phyloP scores from a whole-genome alignment of 2,113 vertebrate genomes.

The Tauraco erythrolophus region DNA sequence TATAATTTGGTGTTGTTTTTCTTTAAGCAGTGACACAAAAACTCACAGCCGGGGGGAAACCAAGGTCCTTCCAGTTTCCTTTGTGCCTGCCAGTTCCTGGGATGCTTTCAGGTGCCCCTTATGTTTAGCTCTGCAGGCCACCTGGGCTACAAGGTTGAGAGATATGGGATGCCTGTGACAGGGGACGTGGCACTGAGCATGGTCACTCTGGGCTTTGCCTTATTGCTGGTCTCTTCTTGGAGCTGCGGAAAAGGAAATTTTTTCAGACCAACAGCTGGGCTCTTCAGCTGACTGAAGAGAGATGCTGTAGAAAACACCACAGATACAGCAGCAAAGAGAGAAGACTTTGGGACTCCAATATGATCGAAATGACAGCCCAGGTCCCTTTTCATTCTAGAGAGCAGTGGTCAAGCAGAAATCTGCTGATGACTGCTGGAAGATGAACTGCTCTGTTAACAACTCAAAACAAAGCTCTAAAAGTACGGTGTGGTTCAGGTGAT shows the following conservation, averaged over 20 bases:
- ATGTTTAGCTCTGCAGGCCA: background rate
- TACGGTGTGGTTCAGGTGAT: background rate
- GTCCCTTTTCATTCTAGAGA: background rate
- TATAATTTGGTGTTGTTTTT: background rate
- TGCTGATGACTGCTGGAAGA: background rate
- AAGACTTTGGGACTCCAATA: background rate
- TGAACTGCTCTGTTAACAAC: background rate
- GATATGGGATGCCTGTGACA: background rate
- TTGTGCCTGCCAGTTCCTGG: background rate
- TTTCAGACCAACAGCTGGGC: background rate
- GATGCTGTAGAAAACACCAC: background rate
- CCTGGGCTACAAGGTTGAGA: background rate
- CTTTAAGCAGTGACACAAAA: background rate
- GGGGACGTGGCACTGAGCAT: background rate
- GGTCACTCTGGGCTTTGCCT: background rate
- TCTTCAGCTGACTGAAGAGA: background rate
- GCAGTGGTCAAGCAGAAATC: background rate
- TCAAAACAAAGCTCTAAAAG: background rate
- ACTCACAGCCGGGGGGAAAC: background rate
- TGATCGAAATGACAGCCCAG: background rate
- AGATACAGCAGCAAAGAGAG: background rate
- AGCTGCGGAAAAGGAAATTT: background rate
- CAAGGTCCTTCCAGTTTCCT: background rate
- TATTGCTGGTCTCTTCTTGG: background rate
- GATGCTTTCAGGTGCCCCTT: background rate